Evolutionary conservation across 1,140 invertebrate genomes (phyloP).

Genomic region (Hycleus cichorii): DNA sequence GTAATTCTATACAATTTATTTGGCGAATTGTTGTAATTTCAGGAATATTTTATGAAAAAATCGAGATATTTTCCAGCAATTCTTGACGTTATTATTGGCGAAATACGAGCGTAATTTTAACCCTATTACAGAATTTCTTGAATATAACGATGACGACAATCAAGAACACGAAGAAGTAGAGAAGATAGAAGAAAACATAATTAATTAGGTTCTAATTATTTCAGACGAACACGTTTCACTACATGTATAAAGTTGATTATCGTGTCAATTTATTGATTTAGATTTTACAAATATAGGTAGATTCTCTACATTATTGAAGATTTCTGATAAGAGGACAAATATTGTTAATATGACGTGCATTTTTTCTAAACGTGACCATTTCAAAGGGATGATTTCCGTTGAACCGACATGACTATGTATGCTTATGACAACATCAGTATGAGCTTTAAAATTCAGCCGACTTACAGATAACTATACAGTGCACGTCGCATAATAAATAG

Average conservation of each 20-base stretch:
- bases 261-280: not conserved
- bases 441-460: constrained; percentile 12
- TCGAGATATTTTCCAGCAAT: no score
- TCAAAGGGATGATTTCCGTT: not conserved
- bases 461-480: constrained; percentile 10
- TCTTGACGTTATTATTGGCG: no score
- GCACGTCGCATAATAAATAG: constrained; percentile 7
- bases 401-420: constrained; percentile 1
- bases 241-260: not conserved
- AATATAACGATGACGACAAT: not conserved
- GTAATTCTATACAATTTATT: no score
- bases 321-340: no score
- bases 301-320: no score
- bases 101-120: not conserved
- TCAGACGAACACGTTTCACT: not conserved
- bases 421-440: constrained; percentile 7
- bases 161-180: not conserved
- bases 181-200: constrained; percentile 3
- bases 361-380: not conserved
- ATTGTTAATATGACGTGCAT: not conserved
- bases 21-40: no score
- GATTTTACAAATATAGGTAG: no score
- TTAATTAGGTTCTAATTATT: constrained; percentile 12
- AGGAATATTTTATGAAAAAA: no score
- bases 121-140: not conserved